Evolutionary conservation across 2,888 invertebrate genomes (phyloP).

Genomic region (Protonemura montana): DNA sequence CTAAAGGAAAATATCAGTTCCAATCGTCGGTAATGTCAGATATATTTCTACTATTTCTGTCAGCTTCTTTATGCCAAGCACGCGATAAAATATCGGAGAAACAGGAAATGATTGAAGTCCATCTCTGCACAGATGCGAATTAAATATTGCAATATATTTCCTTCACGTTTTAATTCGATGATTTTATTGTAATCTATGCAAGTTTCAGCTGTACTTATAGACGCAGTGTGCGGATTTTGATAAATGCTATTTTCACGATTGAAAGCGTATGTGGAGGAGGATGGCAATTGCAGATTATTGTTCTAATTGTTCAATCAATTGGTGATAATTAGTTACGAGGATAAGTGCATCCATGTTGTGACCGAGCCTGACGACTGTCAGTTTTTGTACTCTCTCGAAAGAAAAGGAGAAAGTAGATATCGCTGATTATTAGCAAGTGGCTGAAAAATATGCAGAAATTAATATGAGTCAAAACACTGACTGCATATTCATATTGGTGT

Average conservation of each 20-base stretch:
- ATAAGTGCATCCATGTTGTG: neutral
- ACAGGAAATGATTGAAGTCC: too few relatives aligned
- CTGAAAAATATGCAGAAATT: neutral
- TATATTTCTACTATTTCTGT: too few relatives aligned
- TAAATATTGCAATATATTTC: too few relatives aligned
- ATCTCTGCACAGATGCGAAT: too few relatives aligned
- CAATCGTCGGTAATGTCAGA: too few relatives aligned
- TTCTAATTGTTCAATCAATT: neutral
- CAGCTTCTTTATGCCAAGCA: too few relatives aligned
- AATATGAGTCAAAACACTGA: neutral
- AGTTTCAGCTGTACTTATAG: neutral
- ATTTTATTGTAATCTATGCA: neutral
- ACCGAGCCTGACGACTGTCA: neutral
- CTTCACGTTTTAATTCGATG: too few relatives aligned
- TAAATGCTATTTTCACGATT: neutral
- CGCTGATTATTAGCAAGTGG: neutral
- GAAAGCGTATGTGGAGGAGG: neutral
- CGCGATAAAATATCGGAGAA: too few relatives aligned
- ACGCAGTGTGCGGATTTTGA: neutral
- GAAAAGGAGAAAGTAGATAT: neutral
- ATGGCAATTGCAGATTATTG: neutral
- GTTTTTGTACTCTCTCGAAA: constrained; percentile 5
- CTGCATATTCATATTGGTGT: neutral
- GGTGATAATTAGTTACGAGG: neutral
- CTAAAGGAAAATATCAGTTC: too few relatives aligned